phyloP scores from a whole-genome alignment of 2,888 invertebrate species.

The Drosophila formosana region DNA sequence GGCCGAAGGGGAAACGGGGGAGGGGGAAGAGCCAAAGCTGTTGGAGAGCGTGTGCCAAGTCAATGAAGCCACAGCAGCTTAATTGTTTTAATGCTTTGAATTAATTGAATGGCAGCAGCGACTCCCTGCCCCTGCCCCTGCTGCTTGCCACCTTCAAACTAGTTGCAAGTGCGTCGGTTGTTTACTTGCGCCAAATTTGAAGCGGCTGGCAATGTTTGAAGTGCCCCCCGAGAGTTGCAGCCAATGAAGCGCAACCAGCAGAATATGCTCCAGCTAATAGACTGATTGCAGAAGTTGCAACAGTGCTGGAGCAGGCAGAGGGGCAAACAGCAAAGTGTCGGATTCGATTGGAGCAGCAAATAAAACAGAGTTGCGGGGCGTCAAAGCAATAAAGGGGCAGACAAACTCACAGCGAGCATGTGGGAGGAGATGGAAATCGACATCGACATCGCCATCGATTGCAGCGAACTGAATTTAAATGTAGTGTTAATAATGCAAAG shows the following conservation, averaged over 20 bases:
- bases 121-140: background rate
- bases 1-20: background rate
- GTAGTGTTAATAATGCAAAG: constrained; percentile 45
- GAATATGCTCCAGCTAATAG: constrained; percentile 50
- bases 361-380: constrained; percentile 57
- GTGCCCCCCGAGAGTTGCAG: constrained; percentile 31
- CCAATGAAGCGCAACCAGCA: constrained; percentile 16
- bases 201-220: constrained; percentile 57
- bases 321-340: constrained; percentile 56
- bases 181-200: constrained; percentile 74
- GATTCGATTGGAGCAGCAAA: constrained; percentile 72
- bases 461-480: constrained; percentile 28
- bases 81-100: constrained; percentile 80
- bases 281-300: constrained; percentile 70
- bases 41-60: constrained; percentile 61
- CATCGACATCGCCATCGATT: background rate
- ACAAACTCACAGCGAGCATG: background rate
- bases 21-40: background rate
- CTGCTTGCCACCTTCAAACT: background rate
- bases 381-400: constrained; percentile 36
- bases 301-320: constrained; percentile 7
- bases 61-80: constrained; percentile 73
- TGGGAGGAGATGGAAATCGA: background rate
- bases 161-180: constrained; percentile 61
- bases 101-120: constrained; percentile 69